A percentile compares a stretch with the other conserved stretches of the same genome.
Conservation (phyloP, 2,888 invertebrate genomes). For the Liposcelis brunnea region DNA sequence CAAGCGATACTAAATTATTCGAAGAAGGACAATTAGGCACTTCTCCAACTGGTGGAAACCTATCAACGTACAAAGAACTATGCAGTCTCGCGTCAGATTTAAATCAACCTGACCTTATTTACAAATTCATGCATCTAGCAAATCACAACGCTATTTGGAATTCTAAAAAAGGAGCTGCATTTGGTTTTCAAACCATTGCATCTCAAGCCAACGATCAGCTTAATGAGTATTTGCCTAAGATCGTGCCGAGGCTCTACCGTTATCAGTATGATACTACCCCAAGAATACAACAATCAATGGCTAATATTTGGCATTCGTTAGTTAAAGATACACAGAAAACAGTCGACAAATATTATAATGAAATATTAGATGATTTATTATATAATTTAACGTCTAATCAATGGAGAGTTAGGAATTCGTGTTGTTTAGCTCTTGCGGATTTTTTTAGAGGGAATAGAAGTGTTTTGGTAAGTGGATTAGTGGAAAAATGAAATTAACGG, state of each 20-base stretch:
- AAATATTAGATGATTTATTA: conserved; percentile 64
- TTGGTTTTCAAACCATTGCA: conserved; percentile 78
- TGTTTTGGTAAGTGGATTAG: conserved; percentile 11
- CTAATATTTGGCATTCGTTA: conserved; percentile 82
- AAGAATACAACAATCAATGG: conserved; percentile 83
- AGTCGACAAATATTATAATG: conserved; percentile 60
- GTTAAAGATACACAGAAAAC: conserved; percentile 72
- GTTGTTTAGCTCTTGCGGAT: conserved; percentile 75
- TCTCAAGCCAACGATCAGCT: conserved; percentile 68
- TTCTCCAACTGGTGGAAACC: conserved; percentile 68
- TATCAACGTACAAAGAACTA: conserved; percentile 87
- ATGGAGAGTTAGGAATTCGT: conserved; percentile 82
- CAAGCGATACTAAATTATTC: conserved; percentile 69
- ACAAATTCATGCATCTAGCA: conserved; percentile 90
- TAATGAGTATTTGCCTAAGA: conserved; percentile 61
- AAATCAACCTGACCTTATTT: conserved; percentile 86
- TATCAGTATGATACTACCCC: conserved; percentile 88
- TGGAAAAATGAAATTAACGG: no score
- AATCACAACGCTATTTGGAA: conserved; percentile 92
- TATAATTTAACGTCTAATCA: conserved; percentile 65
- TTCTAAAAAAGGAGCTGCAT: conserved; percentile 85
- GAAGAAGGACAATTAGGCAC: conserved; percentile 75
- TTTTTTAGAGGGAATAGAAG: conserved; percentile 44
- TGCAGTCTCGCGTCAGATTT: conserved; percentile 86
- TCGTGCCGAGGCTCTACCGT: conserved; percentile 41